A percentile compares a stretch with the other conserved stretches of the same genome.
Evolutionary conservation across 1,140 invertebrate genomes (phyloP).

Genomic region (Pomacea maculata): DNA sequence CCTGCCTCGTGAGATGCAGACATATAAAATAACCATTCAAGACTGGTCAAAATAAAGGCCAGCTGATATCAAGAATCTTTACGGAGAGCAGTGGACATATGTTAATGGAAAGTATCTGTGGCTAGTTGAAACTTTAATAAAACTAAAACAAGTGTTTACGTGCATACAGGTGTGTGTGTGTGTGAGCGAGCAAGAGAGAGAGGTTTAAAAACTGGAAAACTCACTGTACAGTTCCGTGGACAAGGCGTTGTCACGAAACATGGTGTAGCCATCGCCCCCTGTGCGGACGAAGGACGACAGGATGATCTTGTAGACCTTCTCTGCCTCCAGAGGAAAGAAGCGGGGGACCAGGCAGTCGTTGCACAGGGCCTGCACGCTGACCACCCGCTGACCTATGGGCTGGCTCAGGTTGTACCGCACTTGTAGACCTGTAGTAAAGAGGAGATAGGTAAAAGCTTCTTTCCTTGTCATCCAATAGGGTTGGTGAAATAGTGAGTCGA

Average conservation of each 20-base stretch:
- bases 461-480: no score
- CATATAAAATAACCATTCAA: no score
- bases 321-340: constrained; percentile 32
- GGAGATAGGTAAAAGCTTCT: background rate
- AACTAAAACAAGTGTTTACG: no score
- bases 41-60: no score
- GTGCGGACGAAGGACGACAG: constrained; percentile 72
- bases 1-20: no score
- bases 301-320: constrained; percentile 35
- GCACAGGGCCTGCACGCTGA: constrained; percentile 29
- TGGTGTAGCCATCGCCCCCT: constrained; percentile 74
- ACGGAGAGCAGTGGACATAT: no score
- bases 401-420: constrained; percentile 70
- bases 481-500: no score
- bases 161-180: no score
- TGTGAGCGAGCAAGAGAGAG: no score
- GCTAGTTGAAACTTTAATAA: no score
- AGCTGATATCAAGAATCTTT: no score
- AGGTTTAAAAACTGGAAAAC: background rate
- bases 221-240: constrained; percentile 32
- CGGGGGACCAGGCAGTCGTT: constrained; percentile 63
- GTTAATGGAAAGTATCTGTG: no score
- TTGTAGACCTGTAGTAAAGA: constrained; percentile 56
- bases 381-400: constrained; percentile 54
- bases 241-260: constrained; percentile 46